Conservation (phyloP, 2,113 vertebrate genomes). For the Oncorhynchus clarkii region DNA sequence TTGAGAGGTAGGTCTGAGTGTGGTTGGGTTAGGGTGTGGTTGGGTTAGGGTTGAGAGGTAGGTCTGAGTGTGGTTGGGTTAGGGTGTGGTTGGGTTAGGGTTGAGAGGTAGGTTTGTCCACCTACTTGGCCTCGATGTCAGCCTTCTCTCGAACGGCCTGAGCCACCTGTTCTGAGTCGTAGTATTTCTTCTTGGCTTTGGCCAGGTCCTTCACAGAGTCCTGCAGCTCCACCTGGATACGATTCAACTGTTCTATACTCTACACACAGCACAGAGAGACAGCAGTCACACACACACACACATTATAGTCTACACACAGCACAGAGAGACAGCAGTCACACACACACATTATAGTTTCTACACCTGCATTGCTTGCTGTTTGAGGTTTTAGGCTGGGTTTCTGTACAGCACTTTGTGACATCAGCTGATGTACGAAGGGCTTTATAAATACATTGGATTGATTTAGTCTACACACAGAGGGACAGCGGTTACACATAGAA, state of each 20-base stretch:
- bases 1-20: no score
- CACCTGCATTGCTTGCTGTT: no score
- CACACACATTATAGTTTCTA: no score
- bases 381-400: no score
- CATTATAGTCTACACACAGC: slow-evolving; percentile 5
- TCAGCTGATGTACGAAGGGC: no score
- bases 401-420: no score
- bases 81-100: no score
- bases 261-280: slow-evolving; percentile 36
- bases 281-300: no score
- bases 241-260: slow-evolving; percentile 94
- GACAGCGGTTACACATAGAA: neutral
- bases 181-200: slow-evolving; percentile 99
- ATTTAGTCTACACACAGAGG: slow-evolving; percentile 62
- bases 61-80: no score
- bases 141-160: slow-evolving; percentile 95
- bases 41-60: no score
- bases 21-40: no score
- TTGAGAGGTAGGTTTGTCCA: slow-evolving; percentile 27
- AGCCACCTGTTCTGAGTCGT: slow-evolving; percentile 97
- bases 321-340: slow-evolving; percentile 23
- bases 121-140: slow-evolving; percentile 97
- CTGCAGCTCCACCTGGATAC: slow-evolving; percentile 93
- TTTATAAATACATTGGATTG: slow-evolving; percentile 5
- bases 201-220: slow-evolving; percentile 98